phyloP scores from a whole-genome alignment of 2,113 vertebrate genomes.

The Hyperopisus bebe region DNA sequence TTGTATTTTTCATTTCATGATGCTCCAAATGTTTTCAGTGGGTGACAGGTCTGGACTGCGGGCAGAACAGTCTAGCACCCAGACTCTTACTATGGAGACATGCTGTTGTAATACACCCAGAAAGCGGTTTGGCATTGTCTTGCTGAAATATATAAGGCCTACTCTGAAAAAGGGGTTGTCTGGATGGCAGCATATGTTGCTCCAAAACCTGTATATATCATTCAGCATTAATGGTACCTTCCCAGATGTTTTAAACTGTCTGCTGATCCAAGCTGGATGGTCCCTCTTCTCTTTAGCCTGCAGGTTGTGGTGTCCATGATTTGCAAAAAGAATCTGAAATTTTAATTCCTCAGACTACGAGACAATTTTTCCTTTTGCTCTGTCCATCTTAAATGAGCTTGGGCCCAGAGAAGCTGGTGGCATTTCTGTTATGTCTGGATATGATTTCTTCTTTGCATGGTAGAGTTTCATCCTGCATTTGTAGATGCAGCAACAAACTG shows the following conservation, averaged over 20 bases:
- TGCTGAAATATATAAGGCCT: not conserved
- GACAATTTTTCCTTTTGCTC: not conserved
- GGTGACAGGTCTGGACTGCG: not conserved
- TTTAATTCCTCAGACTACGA: not conserved
- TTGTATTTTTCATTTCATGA: not conserved
- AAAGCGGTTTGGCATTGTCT: not conserved
- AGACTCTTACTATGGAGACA: not conserved
- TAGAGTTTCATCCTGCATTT: not conserved
- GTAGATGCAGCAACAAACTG: not conserved
- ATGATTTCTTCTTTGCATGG: not conserved
- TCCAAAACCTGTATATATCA: not conserved
- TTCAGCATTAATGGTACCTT: not conserved
- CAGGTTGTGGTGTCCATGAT: not conserved
- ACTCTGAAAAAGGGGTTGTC: not conserved
- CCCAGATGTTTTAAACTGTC: not conserved
- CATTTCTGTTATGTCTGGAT: not conserved
- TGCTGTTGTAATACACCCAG: not conserved
- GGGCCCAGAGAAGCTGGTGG: not conserved
- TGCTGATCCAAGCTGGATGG: not conserved
- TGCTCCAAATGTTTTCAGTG: not conserved
- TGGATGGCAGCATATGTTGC: not conserved
- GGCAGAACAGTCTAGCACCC: not conserved
- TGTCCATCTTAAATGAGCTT: not conserved
- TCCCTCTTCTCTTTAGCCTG: not conserved
- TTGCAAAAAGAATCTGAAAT: not conserved